Percentiles rank a stretch among this genome's conserved stretches.
Conservation (phyloP, 1,140 invertebrate genomes). For the Monochamus saltuarius region DNA sequence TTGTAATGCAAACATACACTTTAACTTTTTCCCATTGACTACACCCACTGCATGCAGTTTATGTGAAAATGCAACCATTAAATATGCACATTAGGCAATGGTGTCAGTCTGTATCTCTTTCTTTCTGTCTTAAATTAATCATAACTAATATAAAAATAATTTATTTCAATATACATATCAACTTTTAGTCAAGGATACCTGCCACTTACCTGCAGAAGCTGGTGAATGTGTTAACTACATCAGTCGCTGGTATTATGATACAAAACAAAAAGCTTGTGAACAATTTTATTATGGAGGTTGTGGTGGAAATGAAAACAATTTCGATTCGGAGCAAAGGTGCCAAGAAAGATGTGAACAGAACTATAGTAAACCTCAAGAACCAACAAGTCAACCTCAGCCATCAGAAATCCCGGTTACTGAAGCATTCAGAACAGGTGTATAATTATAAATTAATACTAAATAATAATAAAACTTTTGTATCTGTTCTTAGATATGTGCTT, state of each 20-base stretch:
- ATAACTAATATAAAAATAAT: neutral
- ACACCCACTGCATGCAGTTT: neutral
- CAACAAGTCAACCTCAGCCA: constrained; percentile 14
- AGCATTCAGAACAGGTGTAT: constrained; percentile 37
- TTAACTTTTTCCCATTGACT: neutral
- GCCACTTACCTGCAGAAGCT: constrained; percentile 70
- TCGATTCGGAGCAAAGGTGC: constrained; percentile 67
- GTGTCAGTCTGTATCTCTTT: too few relatives aligned
- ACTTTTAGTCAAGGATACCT: constrained; percentile 66
- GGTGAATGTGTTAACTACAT: constrained; percentile 81
- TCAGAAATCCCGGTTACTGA: constrained; percentile 21
- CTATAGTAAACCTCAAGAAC: too few relatives aligned
- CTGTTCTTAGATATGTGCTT: constrained; percentile 68
- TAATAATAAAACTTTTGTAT: neutral
- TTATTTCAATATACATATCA: neutral
- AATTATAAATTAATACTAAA: neutral
- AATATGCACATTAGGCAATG: neutral
- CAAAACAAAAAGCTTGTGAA: constrained; percentile 65
- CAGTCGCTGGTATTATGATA: constrained; percentile 83
- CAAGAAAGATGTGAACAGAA: constrained; percentile 56
- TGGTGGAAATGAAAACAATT: constrained; percentile 81
- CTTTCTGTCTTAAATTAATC: neutral
- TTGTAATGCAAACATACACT: neutral
- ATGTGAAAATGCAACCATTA: neutral
- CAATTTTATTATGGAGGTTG: constrained; percentile 83